These are phyloP conservation scores for Hemibagrus wyckioides DNA, from an alignment of 2,113 vertebrate species.

Conservation along the genomic window DNA sequence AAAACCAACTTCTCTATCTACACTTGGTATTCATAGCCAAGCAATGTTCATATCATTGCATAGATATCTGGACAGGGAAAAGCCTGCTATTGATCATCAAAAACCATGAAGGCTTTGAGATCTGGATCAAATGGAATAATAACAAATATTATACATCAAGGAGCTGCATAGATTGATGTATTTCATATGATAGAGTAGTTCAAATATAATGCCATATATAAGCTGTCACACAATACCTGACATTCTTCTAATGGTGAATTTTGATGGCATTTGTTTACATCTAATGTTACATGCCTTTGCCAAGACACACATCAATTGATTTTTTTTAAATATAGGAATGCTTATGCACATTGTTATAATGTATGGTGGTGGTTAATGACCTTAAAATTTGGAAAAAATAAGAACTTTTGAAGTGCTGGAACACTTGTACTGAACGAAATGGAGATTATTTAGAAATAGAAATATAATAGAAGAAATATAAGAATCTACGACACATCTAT, in stretches of 20 bases:
- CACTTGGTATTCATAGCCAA: not conserved
- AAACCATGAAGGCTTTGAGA: not conserved
- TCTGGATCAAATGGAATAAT: not conserved
- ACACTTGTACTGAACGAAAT: not conserved
- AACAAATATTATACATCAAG: not conserved
- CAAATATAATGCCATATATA: not conserved
- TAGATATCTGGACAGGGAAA: not conserved
- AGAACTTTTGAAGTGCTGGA: not conserved
- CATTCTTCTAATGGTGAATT: not conserved
- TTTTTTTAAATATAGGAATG: not conserved
- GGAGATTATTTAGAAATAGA: not conserved
- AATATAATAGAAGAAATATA: too few species aligned
- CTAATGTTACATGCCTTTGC: not conserved
- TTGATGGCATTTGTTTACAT: not conserved
- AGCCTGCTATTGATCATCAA: not conserved
- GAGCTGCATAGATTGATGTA: too few species aligned
- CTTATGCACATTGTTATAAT: not conserved
- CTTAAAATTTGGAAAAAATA: not conserved
- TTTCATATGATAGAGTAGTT: not conserved
- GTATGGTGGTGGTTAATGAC: not conserved
- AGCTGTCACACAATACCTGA: conserved; percentile 11
- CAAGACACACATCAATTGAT: not conserved
- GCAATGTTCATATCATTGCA: not conserved
- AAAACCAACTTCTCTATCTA: not conserved
- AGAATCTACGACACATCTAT: not conserved